Conservation (phyloP, 2,113 vertebrate genomes). For the Peucedramus taeniatus region DNA sequence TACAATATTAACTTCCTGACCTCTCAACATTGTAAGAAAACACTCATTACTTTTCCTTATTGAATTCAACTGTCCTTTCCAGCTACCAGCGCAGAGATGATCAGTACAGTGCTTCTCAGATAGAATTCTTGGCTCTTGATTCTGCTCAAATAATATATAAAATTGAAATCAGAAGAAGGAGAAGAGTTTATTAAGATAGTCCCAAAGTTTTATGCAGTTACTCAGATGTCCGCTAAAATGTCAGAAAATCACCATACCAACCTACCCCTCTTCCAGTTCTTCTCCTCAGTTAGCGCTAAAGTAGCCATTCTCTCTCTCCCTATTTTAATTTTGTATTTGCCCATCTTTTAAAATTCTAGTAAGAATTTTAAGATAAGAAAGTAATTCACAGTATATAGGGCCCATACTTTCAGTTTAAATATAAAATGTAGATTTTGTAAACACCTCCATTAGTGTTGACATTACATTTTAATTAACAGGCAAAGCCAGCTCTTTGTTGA, state of each 20-base stretch:
- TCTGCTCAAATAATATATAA: background rate
- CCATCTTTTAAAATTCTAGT: background rate
- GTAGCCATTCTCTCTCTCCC: rapidly evolving
- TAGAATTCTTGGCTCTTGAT: background rate
- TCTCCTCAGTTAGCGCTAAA: background rate
- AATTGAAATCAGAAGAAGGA: background rate
- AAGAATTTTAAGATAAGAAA: no score
- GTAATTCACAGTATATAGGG: background rate
- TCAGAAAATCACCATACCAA: background rate
- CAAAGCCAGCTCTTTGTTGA: background rate
- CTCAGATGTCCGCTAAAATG: background rate
- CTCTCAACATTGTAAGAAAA: background rate
- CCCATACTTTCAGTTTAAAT: background rate
- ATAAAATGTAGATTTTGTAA: background rate
- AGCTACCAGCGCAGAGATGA: background rate
- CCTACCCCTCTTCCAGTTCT: background rate
- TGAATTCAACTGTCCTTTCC: background rate
- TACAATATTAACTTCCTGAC: background rate
- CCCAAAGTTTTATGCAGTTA: background rate
- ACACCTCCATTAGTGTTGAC: background rate
- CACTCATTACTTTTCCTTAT: background rate
- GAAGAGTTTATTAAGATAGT: background rate
- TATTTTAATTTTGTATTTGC: background rate
- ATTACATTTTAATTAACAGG: background rate
- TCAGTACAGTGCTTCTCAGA: background rate